These are phyloP conservation scores for Coilia nasus DNA, from an alignment of 2,797 vertebrate species.

Conservation along the genomic window DNA sequence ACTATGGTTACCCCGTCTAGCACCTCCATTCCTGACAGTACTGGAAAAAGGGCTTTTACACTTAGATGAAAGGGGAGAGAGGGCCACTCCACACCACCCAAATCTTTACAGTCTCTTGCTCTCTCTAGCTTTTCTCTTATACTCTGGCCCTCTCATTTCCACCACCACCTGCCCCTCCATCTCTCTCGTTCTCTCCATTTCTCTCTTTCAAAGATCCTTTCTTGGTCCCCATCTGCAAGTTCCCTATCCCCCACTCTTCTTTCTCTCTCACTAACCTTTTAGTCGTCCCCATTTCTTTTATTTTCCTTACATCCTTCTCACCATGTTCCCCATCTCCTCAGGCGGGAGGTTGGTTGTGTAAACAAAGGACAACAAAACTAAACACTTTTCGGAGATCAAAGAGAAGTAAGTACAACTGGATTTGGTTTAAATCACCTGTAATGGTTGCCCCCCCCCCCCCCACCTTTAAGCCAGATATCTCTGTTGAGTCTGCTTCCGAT, in stretches of 20 bases:
- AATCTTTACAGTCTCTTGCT: not conserved
- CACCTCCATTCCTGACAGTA: slow-evolving; percentile 62
- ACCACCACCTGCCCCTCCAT: not conserved
- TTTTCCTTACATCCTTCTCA: not conserved
- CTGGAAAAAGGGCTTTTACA: slow-evolving; percentile 60
- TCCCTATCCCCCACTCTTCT: too few species aligned
- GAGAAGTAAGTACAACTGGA: slow-evolving; percentile 50
- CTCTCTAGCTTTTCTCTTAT: not conserved
- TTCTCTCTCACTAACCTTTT: not conserved
- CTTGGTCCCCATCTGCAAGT: too few species aligned
- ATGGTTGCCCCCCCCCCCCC: slow-evolving; percentile 32
- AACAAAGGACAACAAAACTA: slow-evolving; percentile 52
- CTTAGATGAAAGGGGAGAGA: slow-evolving; percentile 57
- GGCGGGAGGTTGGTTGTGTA: slow-evolving; percentile 32
- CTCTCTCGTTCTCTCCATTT: not conserved
- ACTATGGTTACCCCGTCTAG: slow-evolving; percentile 65
- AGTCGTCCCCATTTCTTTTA: not conserved
- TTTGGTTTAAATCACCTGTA: slow-evolving; percentile 57
- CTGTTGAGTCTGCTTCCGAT: slow-evolving; percentile 31
- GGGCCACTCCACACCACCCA: not conserved
- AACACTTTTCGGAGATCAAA: slow-evolving; percentile 59
- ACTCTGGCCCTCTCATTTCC: not conserved
- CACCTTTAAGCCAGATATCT: slow-evolving; percentile 8
- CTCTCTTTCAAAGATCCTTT: not conserved
- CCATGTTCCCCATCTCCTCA: not conserved